Conservation (phyloP, 2,888 invertebrate species). For the Chironomus tentans region DNA sequence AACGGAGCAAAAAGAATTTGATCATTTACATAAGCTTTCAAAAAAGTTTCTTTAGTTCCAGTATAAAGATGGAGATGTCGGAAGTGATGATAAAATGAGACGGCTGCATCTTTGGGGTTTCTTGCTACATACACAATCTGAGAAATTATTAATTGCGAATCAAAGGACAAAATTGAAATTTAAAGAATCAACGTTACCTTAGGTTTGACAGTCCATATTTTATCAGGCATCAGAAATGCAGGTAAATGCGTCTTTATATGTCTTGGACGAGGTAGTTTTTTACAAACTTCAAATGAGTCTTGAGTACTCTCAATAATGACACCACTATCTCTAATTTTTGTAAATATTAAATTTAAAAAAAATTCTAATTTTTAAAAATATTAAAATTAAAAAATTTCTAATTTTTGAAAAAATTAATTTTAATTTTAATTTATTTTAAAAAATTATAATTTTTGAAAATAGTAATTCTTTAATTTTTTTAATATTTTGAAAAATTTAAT, state of each 20-base stretch:
- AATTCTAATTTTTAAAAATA: no score
- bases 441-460: no score
- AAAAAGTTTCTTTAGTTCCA: slow-evolving; percentile 17
- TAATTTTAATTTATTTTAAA: no score
- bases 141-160: no score
- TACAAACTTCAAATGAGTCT: slow-evolving; percentile 30
- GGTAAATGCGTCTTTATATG: slow-evolving; percentile 39
- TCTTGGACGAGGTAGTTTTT: slow-evolving; percentile 34
- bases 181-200: slow-evolving; percentile 34
- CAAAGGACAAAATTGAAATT: no score
- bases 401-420: no score
- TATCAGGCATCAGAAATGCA: slow-evolving; percentile 36
- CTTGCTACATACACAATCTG: not conserved
- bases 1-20: slow-evolving; percentile 30
- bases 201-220: slow-evolving; percentile 38
- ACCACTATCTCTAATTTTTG: not conserved
- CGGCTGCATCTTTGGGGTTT: not conserved
- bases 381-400: no score
- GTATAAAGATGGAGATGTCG: slow-evolving; percentile 9
- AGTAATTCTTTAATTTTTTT: no score
- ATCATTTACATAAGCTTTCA: slow-evolving; percentile 28
- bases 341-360: no score
- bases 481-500: no score
- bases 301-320: slow-evolving; percentile 29
- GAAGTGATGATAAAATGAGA: slow-evolving; percentile 19